phyloP scores from a whole-genome alignment of 2,797 vertebrate species.

The Orestias chungarensis region DNA sequence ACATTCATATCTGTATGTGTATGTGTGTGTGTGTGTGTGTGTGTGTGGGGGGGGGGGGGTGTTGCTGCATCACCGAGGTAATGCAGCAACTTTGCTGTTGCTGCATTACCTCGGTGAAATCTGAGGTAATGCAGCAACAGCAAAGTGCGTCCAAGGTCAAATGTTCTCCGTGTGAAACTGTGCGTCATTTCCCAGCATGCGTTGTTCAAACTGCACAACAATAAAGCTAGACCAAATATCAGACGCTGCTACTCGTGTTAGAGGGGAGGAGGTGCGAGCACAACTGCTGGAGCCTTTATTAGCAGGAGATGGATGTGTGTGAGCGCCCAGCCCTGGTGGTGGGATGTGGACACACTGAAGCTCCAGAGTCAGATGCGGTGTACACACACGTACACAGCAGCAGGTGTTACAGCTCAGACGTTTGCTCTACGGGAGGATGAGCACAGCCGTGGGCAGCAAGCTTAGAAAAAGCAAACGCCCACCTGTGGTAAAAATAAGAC shows the following conservation, averaged over 20 bases:
- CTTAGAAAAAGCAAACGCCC: constrained; percentile 46
- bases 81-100: constrained; percentile 21
- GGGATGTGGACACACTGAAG: constrained; percentile 17
- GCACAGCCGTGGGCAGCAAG: constrained; percentile 32
- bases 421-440: constrained; percentile 19
- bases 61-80: constrained; percentile 5
- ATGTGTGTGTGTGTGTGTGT: neutral
- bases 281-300: constrained; percentile 36
- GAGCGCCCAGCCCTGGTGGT: constrained; percentile 25
- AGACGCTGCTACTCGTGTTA: neutral
- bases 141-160: constrained; percentile 24
- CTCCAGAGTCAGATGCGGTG: neutral
- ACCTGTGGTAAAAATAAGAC: constrained; percentile 54
- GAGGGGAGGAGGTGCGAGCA: neutral
- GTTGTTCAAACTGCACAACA: constrained; percentile 11
- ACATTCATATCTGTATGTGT: constrained; percentile 32
- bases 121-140: constrained; percentile 16
- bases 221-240: constrained; percentile 3
- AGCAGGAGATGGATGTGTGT: constrained; percentile 44
- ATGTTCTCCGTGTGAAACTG: neutral
- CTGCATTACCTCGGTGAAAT: no score
- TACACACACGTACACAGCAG: neutral
- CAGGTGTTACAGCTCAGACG: constrained; percentile 1
- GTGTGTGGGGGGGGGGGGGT: no score
- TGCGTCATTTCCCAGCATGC: neutral